Evolutionary conservation across 2,113 vertebrate species (phyloP).

Genomic region (Bos javanicus): DNA sequence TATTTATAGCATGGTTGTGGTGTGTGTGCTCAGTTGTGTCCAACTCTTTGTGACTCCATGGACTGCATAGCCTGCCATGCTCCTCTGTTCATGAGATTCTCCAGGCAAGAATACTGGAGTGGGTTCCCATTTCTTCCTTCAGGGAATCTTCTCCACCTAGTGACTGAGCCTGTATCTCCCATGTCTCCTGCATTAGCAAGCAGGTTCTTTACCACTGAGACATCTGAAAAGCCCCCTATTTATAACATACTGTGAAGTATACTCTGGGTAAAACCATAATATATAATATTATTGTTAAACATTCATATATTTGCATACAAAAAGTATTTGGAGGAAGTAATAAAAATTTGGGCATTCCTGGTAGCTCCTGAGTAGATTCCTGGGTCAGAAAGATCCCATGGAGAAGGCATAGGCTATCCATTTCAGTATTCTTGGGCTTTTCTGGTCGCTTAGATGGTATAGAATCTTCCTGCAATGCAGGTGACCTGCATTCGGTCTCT

Average conservation of each 20-base stretch:
- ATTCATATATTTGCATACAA: background rate
- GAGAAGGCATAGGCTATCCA: background rate
- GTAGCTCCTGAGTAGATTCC: background rate
- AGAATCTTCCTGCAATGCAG: background rate
- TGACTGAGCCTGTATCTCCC: background rate
- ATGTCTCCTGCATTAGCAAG: background rate
- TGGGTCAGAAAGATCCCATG: background rate
- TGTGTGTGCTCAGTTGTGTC: background rate
- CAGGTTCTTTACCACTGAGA: background rate
- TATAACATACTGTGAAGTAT: background rate
- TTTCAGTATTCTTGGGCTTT: background rate
- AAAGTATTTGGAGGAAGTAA: background rate
- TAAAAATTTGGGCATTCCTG: background rate
- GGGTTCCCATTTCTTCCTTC: background rate
- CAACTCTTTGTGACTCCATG: background rate
- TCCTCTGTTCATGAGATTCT: background rate
- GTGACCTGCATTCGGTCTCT: background rate
- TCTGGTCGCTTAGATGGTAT: background rate
- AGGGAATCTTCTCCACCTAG: rapidly evolving
- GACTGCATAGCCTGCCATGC: background rate
- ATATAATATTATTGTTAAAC: background rate
- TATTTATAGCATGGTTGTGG: background rate
- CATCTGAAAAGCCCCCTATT: background rate
- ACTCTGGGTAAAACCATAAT: background rate
- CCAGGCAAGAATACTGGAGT: background rate